These are phyloP conservation scores for Alcis repandata DNA, from an alignment of 2,888 invertebrate genomes.

Conservation along the genomic window DNA sequence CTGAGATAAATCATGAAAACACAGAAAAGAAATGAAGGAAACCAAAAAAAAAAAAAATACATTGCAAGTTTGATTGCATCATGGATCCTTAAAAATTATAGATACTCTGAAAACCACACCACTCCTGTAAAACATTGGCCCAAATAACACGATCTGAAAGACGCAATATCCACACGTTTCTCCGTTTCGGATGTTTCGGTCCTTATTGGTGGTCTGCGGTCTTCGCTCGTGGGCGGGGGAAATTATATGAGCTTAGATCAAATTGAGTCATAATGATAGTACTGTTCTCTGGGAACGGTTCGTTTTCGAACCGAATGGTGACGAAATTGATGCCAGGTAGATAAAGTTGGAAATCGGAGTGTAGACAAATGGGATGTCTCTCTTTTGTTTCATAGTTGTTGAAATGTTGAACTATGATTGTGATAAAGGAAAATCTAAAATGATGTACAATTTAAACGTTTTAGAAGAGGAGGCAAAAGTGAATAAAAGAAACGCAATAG, in stretches of 20 bases:
- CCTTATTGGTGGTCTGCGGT: constrained; percentile 45
- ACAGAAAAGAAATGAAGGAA: no score
- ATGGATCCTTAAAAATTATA: no score
- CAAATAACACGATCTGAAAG: not conserved
- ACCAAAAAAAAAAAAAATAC: no score
- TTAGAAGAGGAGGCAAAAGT: no score
- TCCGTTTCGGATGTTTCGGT: constrained; percentile 42
- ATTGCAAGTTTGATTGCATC: no score
- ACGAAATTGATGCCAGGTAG: constrained; percentile 28
- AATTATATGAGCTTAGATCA: constrained; percentile 40
- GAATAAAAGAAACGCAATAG: no score
- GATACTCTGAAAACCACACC: not conserved
- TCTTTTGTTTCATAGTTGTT: not conserved
- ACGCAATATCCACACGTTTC: constrained; percentile 56
- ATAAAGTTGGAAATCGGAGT: constrained; percentile 2
- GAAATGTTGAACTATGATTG: not conserved
- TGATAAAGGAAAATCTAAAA: not conserved
- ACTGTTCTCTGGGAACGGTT: constrained; percentile 40
- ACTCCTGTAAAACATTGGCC: constrained; percentile 3
- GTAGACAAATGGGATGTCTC: not conserved
- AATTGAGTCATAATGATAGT: constrained; percentile 49
- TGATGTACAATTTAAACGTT: not conserved
- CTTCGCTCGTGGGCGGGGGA: constrained; percentile 36
- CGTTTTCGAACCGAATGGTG: constrained; percentile 16
- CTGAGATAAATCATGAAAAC: no score